Evolutionary conservation across 2,113 vertebrate genomes (phyloP).

Genomic region (Rostratula benghalensis): DNA sequence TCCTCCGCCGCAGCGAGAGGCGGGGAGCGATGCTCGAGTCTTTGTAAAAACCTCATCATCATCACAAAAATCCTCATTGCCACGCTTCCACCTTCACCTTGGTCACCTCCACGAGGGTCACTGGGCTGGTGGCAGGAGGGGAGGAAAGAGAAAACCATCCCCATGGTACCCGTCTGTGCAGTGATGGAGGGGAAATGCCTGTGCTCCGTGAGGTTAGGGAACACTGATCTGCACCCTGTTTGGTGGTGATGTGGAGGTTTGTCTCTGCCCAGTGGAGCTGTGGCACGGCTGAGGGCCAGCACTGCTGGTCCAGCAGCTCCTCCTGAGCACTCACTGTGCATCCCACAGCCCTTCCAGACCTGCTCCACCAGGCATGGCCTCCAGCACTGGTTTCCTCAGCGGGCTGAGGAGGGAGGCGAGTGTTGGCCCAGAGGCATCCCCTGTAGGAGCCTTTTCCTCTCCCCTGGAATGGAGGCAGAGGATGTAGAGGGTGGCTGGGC

Average conservation of each 20-base stretch:
- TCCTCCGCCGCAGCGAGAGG: neutral
- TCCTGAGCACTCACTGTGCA: neutral
- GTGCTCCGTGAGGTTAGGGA: neutral
- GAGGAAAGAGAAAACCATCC: too few species aligned
- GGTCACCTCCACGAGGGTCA: fast-evolving
- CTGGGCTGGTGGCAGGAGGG: neutral
- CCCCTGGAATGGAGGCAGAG: neutral
- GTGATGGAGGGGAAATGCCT: fast-evolving
- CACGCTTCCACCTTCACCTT: neutral
- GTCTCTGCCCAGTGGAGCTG: neutral
- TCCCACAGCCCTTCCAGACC: neutral
- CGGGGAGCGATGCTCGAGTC: neutral
- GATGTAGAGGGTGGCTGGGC: neutral
- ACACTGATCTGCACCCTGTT: fast-evolving
- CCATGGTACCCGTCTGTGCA: neutral
- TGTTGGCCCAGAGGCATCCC: neutral
- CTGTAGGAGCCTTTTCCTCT: neutral
- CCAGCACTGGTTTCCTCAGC: neutral
- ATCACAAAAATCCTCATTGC: too few species aligned
- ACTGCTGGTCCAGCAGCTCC: neutral
- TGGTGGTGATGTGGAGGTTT: neutral
- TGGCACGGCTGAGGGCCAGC: neutral
- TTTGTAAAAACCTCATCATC: neutral
- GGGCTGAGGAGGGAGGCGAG: neutral
- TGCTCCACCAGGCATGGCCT: neutral